Evolutionary conservation across 2,888 invertebrate genomes (phyloP).

Genomic region (Cyaniris semiargus): DNA sequence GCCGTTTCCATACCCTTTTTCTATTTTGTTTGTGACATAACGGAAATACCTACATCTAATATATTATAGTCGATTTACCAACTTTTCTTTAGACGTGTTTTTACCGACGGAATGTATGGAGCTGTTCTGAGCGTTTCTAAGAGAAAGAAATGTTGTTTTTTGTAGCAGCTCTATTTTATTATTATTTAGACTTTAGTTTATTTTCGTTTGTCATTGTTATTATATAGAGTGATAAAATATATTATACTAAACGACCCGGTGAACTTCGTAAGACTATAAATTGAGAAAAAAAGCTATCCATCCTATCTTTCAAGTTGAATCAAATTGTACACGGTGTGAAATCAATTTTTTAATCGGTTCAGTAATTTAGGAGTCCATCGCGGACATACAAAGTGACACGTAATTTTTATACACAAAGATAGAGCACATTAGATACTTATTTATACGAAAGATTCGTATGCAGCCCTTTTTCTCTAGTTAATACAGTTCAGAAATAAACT

Average conservation of each 20-base stretch:
- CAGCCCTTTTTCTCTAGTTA: not conserved
- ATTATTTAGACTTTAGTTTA: not conserved
- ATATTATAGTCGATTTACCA: slow-evolving; percentile 38
- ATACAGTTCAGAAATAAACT: not conserved
- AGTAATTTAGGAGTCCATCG: too few species aligned
- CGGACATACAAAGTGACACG: too few species aligned
- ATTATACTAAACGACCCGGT: too few species aligned
- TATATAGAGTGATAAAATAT: not conserved
- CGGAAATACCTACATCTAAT: slow-evolving; percentile 41
- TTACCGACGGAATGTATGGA: not conserved
- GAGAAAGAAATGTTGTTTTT: not conserved
- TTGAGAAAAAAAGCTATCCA: too few species aligned
- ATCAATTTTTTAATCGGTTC: too few species aligned
- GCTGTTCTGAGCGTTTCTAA: not conserved
- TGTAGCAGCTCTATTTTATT: not conserved
- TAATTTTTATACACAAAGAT: too few species aligned
- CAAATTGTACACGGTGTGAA: too few species aligned
- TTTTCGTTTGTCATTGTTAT: not conserved
- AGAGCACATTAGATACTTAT: not conserved
- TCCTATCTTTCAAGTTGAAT: too few species aligned
- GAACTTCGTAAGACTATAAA: too few species aligned
- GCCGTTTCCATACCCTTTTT: slow-evolving; percentile 71
- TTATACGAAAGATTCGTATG: not conserved
- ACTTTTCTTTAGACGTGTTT: slow-evolving; percentile 34
- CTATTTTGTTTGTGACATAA: slow-evolving; percentile 60